Base-by-base conservation (phyloP, 1,140 invertebrate species). In the Neodiprion lecontei region DNA sequence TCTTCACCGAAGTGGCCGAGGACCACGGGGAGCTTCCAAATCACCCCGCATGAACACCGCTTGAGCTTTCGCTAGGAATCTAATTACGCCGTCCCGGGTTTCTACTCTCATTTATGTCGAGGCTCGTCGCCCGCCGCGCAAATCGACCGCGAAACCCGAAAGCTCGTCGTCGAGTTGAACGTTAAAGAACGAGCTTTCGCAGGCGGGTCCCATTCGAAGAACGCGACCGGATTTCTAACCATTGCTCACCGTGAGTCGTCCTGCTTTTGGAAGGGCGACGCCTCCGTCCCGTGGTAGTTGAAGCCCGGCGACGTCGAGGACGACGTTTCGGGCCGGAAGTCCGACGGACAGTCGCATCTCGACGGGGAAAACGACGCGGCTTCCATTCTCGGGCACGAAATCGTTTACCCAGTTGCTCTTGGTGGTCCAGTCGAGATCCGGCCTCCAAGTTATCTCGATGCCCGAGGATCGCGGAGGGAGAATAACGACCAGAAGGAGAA, bases 391-490 rank as follows among this genome's bases (percentile, higher is more conserved):
- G 0, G 87, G 87, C 49, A 81, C 0, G 7, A 67, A 70, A 48
- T 75, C 76, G 5, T 79, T 74, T 5, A 80, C 28, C 87, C 87
- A 88, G 76, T 88, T 88, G 48, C 65, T 74, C 14, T 74, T 72
- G 0, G 78, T 81, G 69, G 77, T 73, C 86, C 87, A 88, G 68
- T 88, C 85, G 14, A 85, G 75, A 75, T 87, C 78, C 1, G 84
- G 84, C 1, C 86, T 74, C 87, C 87, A 88, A 49, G 79, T 67
- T 47, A 86, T 87, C 49, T 84, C 78, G 0, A 78, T 47, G 53
- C 53, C 28, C 53, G n/a, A 12, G 53, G 53, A 12, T 14, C 53
- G 53, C 53, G 28, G 28, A 40, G 28, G 28, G 28, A 40, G 28
- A 1, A 40, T 2, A 40, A 40, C 28, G 28, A 5, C 28, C 28